phyloP scores from a whole-genome alignment of 2,888 invertebrate species.

The Pyrgus malvae region DNA sequence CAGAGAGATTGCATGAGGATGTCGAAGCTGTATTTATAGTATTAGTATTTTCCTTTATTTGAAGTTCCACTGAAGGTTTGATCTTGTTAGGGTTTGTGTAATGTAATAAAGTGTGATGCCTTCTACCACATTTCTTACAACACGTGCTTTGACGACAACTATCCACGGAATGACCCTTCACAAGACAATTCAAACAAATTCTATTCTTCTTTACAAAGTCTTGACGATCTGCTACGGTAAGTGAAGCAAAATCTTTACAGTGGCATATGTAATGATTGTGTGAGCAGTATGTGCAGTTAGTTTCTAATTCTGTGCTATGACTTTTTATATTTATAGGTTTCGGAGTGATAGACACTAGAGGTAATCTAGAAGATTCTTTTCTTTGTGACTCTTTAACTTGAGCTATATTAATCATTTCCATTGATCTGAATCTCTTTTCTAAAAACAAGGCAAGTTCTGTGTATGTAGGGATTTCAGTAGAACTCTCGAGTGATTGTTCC shows the following conservation, averaged over 20 bases:
- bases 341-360: background rate
- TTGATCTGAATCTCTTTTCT: constrained; percentile 30
- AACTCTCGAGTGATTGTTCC: constrained; percentile 30
- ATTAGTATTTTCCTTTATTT: background rate
- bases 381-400: background rate
- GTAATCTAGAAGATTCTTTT: constrained; percentile 2
- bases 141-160: background rate
- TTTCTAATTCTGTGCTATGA: constrained; percentile 2
- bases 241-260: constrained; percentile 31
- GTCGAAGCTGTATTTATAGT: background rate
- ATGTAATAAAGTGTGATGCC: constrained; percentile 28
- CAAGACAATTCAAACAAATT: constrained; percentile 34
- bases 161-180: constrained; percentile 1
- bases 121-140: constrained; percentile 32
- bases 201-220: constrained; percentile 30
- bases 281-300: constrained; percentile 19
- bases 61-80: background rate
- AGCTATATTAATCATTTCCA: constrained; percentile 26
- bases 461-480: constrained; percentile 26
- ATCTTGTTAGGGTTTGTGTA: background rate
- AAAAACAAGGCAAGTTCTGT: constrained; percentile 22
- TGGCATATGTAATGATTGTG: constrained; percentile 31
- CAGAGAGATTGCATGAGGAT: background rate
- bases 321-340: constrained; percentile 18
- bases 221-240: constrained; percentile 21